Percentiles rank a stretch among this genome's conserved stretches.
These are phyloP conservation scores for Flabesymbios commensalis DNA, from an alignment of 2,888 invertebrate genomes.

Conservation along the genomic window DNA sequence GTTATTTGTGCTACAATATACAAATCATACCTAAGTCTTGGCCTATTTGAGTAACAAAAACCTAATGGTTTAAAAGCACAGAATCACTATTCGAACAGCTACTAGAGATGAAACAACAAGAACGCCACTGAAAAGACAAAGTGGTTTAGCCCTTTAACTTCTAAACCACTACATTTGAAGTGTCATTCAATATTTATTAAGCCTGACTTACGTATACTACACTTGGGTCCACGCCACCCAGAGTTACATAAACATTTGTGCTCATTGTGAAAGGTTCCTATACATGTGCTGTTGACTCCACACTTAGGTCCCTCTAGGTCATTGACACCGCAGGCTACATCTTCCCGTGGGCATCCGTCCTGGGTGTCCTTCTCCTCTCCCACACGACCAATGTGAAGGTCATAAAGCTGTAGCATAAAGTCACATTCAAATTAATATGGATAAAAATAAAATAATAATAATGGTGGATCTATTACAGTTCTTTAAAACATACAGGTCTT, in stretches of 20 bases:
- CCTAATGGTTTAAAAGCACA: too few species aligned
- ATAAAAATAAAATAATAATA: too few species aligned
- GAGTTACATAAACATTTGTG: constrained; percentile 90
- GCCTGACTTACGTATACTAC: constrained; percentile 51
- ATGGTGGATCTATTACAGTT: too few species aligned
- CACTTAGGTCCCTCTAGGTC: constrained; percentile 37
- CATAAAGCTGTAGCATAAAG: constrained; percentile 73
- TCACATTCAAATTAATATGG: not conserved
- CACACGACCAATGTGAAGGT: constrained; percentile 80
- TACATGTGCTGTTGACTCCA: constrained; percentile 75
- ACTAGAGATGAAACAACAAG: too few species aligned
- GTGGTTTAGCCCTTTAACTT: too few species aligned
- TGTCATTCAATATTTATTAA: not conserved
- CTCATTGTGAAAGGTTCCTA: constrained; percentile 70
- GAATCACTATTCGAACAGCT: too few species aligned
- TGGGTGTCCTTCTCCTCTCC: constrained; percentile 68
- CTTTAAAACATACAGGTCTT: too few species aligned
- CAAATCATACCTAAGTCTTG: too few species aligned
- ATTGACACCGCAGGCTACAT: constrained; percentile 79
- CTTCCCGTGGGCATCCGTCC: constrained; percentile 87
- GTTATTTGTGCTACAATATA: too few species aligned
- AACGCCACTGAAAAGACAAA: too few species aligned
- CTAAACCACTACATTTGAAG: not conserved
- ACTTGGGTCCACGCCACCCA: constrained; percentile 81
- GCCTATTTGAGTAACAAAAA: too few species aligned